Base-by-base conservation (phyloP, 2,113 vertebrate genomes). In the Macaca nemestrina region DNA sequence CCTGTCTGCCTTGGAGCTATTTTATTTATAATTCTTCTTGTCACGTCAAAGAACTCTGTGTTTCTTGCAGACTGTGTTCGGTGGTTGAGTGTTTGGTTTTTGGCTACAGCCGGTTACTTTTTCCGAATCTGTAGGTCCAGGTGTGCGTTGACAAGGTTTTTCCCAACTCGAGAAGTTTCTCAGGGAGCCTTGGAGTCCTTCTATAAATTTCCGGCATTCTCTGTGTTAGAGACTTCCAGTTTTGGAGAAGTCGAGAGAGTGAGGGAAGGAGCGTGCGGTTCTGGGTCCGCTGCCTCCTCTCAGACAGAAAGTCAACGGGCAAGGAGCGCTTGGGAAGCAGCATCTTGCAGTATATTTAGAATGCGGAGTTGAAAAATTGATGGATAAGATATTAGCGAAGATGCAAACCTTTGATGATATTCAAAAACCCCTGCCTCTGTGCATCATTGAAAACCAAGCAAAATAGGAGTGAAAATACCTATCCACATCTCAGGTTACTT, bases 21-120 rank as follows among this genome's bases (percentile, higher is more conserved):
- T 96, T 97, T 96, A 98, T 98, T 98, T 98, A 97, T 91, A 97
- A 94, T 97, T 92, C 96, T 98, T 95, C 86, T 91, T 76, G 87
- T 93, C 97, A 93, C 32, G 92, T 97, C 97, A 98, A 98, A 98
- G 98, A 93, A 72, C 97, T 84, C 97, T 81, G 96, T 98, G 97
- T 98, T 97, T 96, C 98, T 95, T 16, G 92, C 70, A 93, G 96
- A 94, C 97, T 85, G 95, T 64, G 94, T 85, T 68, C 30, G 52
- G 92, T 67, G 88, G 87, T 13, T 76, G 94, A 59, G 97, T 92
- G 97, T 90, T 97, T 80, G 95, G 64, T 81, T 96, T 83, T 95
- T 52, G 97, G 90, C 97, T 80, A 85, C 94, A 93, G 97, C 92
- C 40, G 45, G 97, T 92, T 95, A 76, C 79, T 93, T 98, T 97